These are phyloP conservation scores for Anoplolepis gracilipes DNA, from an alignment of 1,140 invertebrate species.

Conservation along the genomic window DNA sequence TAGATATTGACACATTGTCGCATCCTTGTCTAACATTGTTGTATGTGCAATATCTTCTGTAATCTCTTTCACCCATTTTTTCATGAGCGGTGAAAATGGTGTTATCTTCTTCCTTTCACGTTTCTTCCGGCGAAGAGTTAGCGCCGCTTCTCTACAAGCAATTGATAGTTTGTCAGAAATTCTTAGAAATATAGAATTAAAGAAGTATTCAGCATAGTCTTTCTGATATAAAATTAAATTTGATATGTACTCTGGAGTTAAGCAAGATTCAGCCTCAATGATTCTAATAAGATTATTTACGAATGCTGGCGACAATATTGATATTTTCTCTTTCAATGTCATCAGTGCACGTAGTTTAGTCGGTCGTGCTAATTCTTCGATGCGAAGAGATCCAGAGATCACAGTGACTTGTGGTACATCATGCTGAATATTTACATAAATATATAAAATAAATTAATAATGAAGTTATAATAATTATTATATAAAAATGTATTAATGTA, in stretches of 20 bases:
- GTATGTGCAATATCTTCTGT: neutral
- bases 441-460: too few species aligned
- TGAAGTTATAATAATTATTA: too few species aligned
- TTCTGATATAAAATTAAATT: neutral
- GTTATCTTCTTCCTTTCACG: slow-evolving; percentile 56
- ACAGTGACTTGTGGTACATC: slow-evolving; percentile 15
- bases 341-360: slow-evolving; percentile 72
- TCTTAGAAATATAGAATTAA: neutral
- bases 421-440: neutral
- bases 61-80: neutral
- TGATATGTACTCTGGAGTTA: slow-evolving; percentile 80
- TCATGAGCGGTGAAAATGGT: neutral
- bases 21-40: slow-evolving; percentile 68
- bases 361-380: slow-evolving; percentile 79
- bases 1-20: slow-evolving; percentile 76
- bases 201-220: neutral
- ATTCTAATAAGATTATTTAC: slow-evolving; percentile 78
- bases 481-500: too few species aligned
- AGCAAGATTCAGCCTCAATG: slow-evolving; percentile 77
- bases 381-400: slow-evolving; percentile 66
- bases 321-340: slow-evolving; percentile 72
- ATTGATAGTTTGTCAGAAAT: slow-evolving; percentile 8
- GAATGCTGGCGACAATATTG: slow-evolving; percentile 71
- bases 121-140: slow-evolving; percentile 64
- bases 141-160: slow-evolving; percentile 78